Percentiles rank a stretch among this genome's conserved stretches.
Evolutionary conservation across 35 echinoderm and acorn worm species (phyloP).

Genomic region (Holothuria glaberrima): DNA sequence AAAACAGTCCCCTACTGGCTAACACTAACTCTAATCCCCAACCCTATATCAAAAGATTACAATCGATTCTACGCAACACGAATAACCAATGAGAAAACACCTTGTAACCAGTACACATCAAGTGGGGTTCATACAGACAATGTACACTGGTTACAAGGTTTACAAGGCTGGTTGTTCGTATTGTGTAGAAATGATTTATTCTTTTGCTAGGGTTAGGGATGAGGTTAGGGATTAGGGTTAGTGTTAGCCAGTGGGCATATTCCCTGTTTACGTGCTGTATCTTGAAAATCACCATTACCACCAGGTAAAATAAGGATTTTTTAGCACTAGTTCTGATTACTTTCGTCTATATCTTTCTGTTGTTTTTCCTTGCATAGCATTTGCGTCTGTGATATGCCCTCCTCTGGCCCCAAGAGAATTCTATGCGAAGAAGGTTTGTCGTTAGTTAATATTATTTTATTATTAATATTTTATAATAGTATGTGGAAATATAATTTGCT

Average conservation of each 20-base stretch:
- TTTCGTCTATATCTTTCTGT: slow-evolving; percentile 22
- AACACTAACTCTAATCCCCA: too few species aligned
- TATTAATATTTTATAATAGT: slow-evolving; percentile 18
- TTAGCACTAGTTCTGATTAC: slow-evolving; percentile 8
- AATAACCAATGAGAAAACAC: slow-evolving; percentile 17
- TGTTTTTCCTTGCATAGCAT: slow-evolving; percentile 3
- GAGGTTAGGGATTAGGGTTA: too few species aligned
- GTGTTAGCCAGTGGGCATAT: slow-evolving; percentile 33
- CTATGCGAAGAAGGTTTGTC: slow-evolving; percentile 26
- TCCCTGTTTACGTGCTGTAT: slow-evolving; percentile 2
- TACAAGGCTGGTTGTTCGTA: not conserved
- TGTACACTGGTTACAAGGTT: slow-evolving; percentile 1
- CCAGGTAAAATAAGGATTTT: not conserved
- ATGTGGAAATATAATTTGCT: slow-evolving; percentile 10
- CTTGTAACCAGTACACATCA: slow-evolving; percentile 29
- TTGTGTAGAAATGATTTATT: slow-evolving; percentile 20
- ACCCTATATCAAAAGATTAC: slow-evolving; percentile 20
- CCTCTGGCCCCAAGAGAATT: slow-evolving; percentile 22
- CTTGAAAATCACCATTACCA: slow-evolving; percentile 4
- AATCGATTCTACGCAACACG: slow-evolving; percentile 25
- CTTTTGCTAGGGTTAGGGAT: slow-evolving; percentile 19
- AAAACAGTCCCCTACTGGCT: not conserved
- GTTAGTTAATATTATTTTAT: slow-evolving; percentile 11
- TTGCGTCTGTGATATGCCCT: slow-evolving; percentile 32
- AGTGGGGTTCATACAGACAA: not conserved